Evolutionary conservation across 1,140 invertebrate genomes (phyloP).

Genomic region (Stenopsyche tienmushanensis): DNA sequence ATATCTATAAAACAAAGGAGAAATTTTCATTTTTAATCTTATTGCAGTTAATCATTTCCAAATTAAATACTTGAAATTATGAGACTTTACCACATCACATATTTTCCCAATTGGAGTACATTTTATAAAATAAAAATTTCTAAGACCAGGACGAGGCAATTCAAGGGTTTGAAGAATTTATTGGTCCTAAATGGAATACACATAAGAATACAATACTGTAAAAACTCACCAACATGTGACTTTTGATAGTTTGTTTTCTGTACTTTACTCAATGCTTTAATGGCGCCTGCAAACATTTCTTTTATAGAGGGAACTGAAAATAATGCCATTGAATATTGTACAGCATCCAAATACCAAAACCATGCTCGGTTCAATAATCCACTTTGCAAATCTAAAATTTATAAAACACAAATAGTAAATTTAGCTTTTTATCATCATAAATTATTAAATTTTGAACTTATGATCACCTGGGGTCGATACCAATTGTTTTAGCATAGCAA

Average conservation of each 20-base stretch:
- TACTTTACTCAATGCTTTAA: slow-evolving; percentile 35
- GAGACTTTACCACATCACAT: background rate
- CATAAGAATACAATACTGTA: background rate
- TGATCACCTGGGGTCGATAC: slow-evolving; percentile 28
- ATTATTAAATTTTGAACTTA: background rate
- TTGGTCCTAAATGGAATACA: background rate
- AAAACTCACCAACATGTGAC: slow-evolving; percentile 33
- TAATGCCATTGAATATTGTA: slow-evolving; percentile 39
- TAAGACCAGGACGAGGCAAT: too few species aligned
- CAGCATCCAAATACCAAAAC: slow-evolving; percentile 39
- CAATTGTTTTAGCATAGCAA: slow-evolving; percentile 33
- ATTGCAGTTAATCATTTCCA: background rate
- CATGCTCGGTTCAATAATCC: slow-evolving; percentile 23
- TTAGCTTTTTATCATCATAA: background rate
- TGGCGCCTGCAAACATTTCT: slow-evolving; percentile 37
- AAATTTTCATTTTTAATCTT: background rate
- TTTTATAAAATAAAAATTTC: background rate
- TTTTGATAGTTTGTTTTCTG: slow-evolving; percentile 26
- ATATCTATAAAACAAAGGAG: slow-evolving; percentile 29
- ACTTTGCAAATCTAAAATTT: slow-evolving; percentile 26
- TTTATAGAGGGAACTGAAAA: slow-evolving; percentile 34
- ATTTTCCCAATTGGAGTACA: background rate
- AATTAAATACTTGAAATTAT: too few species aligned
- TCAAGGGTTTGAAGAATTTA: too few species aligned
- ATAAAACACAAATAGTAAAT: background rate